Evolutionary conservation across 2,888 invertebrate species (phyloP), one percentile per base, ranked within the genome.

Genomic region (Napeogenes sylphis): DNA sequence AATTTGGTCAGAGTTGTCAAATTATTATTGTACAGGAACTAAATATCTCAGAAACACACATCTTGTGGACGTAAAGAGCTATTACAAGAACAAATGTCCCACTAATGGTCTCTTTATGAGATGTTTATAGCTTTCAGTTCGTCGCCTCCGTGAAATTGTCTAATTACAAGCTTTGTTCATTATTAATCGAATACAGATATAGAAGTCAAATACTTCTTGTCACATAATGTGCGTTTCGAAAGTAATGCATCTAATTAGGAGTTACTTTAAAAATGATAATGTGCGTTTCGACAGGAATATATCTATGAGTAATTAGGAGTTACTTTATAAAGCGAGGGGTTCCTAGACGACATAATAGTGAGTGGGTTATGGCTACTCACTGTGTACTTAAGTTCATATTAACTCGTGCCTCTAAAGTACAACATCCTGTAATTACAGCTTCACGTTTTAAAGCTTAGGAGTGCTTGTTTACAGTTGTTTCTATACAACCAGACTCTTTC

Each of bases 61-160:
- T 8, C 10, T 42, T 10, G 42, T 42, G 42, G 8, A 42, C 35
- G 35, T 35, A 42, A 12, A 38, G 55, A 61, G 67, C 75, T 80
- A 81, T 83, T 83, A 83, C 75, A 71, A 69, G 73, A 72, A 77
- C 74, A 78, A 78, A 82, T 75, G 73, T 71, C 65, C 68, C 70
- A 63, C 72, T 78, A 78, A 79, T 78, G 76, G 77, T 68, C 70
- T 66, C 66, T 61, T 66, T 69, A 69, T 75, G 82, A 81, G 73
- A 73, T 79, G 77, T 83, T 83, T 82, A 83, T 73, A 73, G 75
- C 70, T 62, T 71, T 70, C 68, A 62, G 66, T 67, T 69, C 69
- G 78, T 77, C 77, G 70, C 69, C 66, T 75, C 63, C 76, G 76
- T 75, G 75, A 75, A 76, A 79, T 78, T 71, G 74, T 69, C 73